Percentiles rank a stretch among this genome's conserved stretches.
Evolutionary conservation across 92 coral and sea anemone species (phyloP).

Genomic region (Chrysogorgia sp.): DNA sequence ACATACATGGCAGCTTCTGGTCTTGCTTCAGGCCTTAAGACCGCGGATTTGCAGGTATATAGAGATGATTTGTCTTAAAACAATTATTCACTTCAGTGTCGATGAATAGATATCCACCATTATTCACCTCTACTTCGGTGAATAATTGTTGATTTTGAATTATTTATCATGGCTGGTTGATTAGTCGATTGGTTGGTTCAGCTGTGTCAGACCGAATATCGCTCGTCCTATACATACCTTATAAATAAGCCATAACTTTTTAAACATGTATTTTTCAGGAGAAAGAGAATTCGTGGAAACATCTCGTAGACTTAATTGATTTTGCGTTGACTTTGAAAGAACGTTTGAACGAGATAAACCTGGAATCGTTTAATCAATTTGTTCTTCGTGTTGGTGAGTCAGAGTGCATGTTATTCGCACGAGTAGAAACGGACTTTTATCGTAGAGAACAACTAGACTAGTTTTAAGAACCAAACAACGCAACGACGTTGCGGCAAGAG

Average conservation of each 20-base stretch:
- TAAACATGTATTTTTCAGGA: constrained; percentile 37
- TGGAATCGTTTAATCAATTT: constrained; percentile 90
- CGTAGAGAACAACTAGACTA: background rate
- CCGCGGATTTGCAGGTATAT: constrained; percentile 16
- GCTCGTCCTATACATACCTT: no score
- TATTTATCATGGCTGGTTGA: background rate
- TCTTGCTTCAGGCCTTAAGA: constrained; percentile 36
- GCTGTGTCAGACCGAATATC: no score
- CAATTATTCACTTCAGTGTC: no score
- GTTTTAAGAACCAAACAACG: no score
- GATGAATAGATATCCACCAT: no score
- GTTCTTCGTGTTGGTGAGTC: constrained; percentile 93
- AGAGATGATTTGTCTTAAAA: no score
- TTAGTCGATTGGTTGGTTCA: background rate
- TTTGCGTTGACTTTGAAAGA: constrained; percentile 84
- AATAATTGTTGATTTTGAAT: no score
- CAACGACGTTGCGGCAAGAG: no score
- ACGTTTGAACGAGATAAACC: constrained; percentile 80
- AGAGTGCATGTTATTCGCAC: background rate
- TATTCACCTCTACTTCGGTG: no score
- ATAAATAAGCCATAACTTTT: no score
- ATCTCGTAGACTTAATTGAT: constrained; percentile 81
- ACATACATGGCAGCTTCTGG: constrained; percentile 99
- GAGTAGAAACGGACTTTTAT: background rate
- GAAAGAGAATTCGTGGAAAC: constrained; percentile 66